Base-by-base conservation (phyloP, 2,113 vertebrate genomes). In the Chamaea fasciata region DNA sequence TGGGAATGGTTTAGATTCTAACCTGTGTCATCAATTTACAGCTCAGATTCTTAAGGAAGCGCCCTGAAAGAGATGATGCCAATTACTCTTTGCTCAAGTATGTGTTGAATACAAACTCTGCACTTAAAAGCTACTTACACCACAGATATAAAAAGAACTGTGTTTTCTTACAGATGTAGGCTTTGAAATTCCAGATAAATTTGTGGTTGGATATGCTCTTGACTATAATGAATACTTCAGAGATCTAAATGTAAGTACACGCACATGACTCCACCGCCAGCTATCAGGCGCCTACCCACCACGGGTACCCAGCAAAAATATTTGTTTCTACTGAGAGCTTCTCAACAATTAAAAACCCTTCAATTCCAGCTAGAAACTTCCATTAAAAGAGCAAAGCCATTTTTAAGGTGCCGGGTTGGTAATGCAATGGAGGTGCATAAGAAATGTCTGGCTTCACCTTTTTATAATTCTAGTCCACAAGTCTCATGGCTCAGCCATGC, bases 151-250 rank as follows among this genome's bases (percentile, higher is more conserved):
- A 90, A 83, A 90, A 69, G 1, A 82, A 42, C 9, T 62, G 16
- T 23, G 24, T 91, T 95, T 83, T 93, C 11, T 91, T 93, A 63
- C 91, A 99, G 98, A 98, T 92, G 97, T 97, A 35, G 98, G 98
- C 62, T 99, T 99, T 95, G 98, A 98, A 97, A 98, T 99, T 94
- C 98, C 98, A 59, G 98, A 98, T 89, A 98, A 67, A 87, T 98
- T 98, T 70, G 98, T 99, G 8, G 98, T 98, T 23, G 98, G 98
- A 56, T 99, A 99, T 42, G 98, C 98, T 21, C 95, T 99, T 96
- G 98, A 99, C 96, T 99, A 98, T 87, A 99, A 99, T 15, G 98
- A 99, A 65, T 98, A 98, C 96, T 99, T 99, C 97, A 97, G 98
- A 87, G 98, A 99, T 96, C 97, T 99, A 89, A 98, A 99, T 30